phyloP scores from a whole-genome alignment of 2,113 vertebrate genomes.

The Petroica traversi region DNA sequence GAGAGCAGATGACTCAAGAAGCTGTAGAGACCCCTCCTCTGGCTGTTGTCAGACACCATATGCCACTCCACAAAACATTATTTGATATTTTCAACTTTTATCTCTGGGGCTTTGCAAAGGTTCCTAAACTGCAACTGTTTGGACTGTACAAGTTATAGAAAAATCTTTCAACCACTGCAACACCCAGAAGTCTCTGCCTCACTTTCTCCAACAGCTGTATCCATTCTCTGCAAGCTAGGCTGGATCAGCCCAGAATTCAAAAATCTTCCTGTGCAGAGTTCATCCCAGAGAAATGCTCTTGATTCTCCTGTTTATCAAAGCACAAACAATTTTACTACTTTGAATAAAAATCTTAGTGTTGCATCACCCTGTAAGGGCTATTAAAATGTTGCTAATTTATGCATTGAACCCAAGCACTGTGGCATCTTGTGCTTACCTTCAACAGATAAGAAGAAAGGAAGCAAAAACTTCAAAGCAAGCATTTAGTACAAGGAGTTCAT shows the following conservation, averaged over 20 bases:
- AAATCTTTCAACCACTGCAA: background rate
- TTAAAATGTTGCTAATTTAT: background rate
- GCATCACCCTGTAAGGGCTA: background rate
- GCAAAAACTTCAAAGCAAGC: background rate
- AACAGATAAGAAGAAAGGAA: background rate
- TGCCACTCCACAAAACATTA: background rate
- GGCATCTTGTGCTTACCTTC: background rate
- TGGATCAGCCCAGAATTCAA: background rate
- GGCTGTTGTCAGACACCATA: fast-evolving
- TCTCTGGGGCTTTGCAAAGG: background rate
- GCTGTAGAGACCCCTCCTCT: background rate
- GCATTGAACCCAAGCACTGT: background rate
- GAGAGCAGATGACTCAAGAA: background rate
- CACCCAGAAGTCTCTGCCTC: background rate
- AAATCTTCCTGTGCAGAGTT: background rate
- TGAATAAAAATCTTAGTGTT: background rate
- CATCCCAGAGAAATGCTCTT: background rate
- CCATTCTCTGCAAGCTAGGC: background rate
- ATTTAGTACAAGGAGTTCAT: background rate
- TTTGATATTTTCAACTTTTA: background rate
- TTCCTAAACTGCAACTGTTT: background rate
- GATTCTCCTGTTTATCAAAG: background rate
- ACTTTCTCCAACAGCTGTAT: background rate
- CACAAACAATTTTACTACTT: background rate
- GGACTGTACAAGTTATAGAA: background rate